Evolutionary conservation across 1,140 invertebrate genomes (phyloP).

Genomic region (Babylonia areolata): DNA sequence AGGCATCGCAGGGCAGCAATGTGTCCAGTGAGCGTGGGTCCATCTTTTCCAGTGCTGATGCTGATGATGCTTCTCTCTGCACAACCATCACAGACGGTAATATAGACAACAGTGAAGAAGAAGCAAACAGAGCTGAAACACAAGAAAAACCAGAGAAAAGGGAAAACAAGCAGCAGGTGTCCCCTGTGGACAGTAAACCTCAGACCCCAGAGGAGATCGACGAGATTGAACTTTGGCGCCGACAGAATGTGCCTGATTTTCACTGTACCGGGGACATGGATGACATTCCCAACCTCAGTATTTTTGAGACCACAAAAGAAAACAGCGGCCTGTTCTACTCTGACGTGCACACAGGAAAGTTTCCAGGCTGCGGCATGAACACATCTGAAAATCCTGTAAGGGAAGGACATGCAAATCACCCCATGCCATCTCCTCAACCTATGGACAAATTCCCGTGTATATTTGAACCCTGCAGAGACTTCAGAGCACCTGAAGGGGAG

Average conservation of each 20-base stretch:
- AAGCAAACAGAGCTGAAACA: background rate
- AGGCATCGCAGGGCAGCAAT: constrained; percentile 1
- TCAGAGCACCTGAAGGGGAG: background rate
- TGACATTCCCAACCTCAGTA: constrained; percentile 13
- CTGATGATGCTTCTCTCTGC: background rate
- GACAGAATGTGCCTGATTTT: background rate
- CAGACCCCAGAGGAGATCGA: background rate
- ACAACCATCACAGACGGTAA: background rate
- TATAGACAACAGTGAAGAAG: constrained; percentile 1
- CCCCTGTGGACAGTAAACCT: background rate
- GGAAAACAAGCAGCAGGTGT: background rate
- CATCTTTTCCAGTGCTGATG: constrained; percentile 6
- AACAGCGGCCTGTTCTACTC: background rate
- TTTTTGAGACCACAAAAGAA: constrained; percentile 14
- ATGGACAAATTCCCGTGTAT: background rate
- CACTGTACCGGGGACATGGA: background rate
- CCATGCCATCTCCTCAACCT: background rate
- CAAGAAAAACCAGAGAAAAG: background rate
- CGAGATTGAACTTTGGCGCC: background rate
- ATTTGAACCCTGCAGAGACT: background rate
- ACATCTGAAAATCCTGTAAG: constrained; percentile 1
- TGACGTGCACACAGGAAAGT: background rate
- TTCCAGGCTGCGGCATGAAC: background rate
- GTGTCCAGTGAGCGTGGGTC: constrained; percentile 18
- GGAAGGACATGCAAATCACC: background rate